Evolutionary conservation across 2,797 vertebrate species (phyloP).

Genomic region (Crenuchus spilurus): DNA sequence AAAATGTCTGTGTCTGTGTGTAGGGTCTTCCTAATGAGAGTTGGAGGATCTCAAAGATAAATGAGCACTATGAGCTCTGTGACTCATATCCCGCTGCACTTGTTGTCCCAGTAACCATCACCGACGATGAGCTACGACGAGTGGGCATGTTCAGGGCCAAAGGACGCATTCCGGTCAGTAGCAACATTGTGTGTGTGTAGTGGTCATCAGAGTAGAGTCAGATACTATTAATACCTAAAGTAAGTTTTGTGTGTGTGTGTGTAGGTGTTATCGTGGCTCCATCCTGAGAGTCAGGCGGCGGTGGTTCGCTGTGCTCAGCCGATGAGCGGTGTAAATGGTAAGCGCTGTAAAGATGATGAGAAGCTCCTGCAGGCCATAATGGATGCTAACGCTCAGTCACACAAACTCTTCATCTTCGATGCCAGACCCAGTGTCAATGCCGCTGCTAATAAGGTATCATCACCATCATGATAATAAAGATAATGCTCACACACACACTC

Average conservation of each 20-base stretch:
- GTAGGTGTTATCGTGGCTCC: constrained; percentile 96
- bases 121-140: constrained; percentile 90
- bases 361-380: constrained; percentile 96
- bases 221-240: too few relatives aligned
- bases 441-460: constrained; percentile 91
- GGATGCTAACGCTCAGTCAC: constrained; percentile 98
- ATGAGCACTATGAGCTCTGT: constrained; percentile 92
- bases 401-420: constrained; percentile 98
- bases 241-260: not conserved
- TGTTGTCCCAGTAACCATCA: constrained; percentile 90
- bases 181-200: constrained; percentile 1
- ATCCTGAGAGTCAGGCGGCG: constrained; percentile 95
- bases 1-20: constrained; percentile 4
- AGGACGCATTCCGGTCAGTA: constrained; percentile 91
- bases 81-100: constrained; percentile 92
- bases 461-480: too few relatives aligned
- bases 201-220: too few relatives aligned
- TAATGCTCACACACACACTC: too few relatives aligned
- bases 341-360: constrained; percentile 94
- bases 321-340: constrained; percentile 92
- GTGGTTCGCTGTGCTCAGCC: constrained; percentile 95
- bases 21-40: constrained; percentile 97
- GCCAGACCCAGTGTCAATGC: constrained; percentile 94
- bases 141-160: constrained; percentile 90
- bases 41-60: constrained; percentile 92